Base-by-base conservation (phyloP, 2,888 invertebrate genomes). In the Napeogenes inachia region DNA sequence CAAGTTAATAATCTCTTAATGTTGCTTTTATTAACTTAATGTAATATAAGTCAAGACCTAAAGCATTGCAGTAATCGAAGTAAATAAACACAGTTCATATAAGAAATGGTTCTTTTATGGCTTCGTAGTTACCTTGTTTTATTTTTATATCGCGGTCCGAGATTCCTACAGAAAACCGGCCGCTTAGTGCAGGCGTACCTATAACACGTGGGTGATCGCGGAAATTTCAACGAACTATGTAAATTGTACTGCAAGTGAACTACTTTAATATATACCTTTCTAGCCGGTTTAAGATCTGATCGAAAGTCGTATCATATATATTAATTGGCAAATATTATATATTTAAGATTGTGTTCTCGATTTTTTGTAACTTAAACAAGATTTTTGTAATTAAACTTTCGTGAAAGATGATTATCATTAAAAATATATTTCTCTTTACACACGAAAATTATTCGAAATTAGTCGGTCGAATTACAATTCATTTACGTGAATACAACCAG, bases 121-220 rank as follows among this genome's bases (percentile, higher is more conserved):
- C 60, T 66, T 66, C 60, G 57, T 32, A 56, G 61, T 62, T 64
- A 66, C 64, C 64, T 64, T 66, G 64, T 54, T 60, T 64, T 66
- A 64, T 66, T 64, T 64, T 60, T 64, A 64, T 21, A 59, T 50
- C 46, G 57, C 54, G 61, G 64, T 35, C 60, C 54, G 58, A 63
- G 54, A 54, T 61, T 50, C 54, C 58, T 53, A 57, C 21, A 46
- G 53, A 53, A 47, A 53, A 30, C 45, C 56, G 35, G 38, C 38
- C 38, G 50, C 13, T 54, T 33, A 54, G 61, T 64, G 38, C 61
- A 30, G 21, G n/a, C 54, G 64, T 50, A 64, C 64, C 30, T 32
- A 45, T 8, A 33, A 35, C 57, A 60, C 63, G 63, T 63, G 63
- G 63, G 57, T n/a, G 61, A 54, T 33, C 45, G 61, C 21, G 50